Base-by-base conservation (phyloP, 2,888 invertebrate species). In the Mamestra brassicae region DNA sequence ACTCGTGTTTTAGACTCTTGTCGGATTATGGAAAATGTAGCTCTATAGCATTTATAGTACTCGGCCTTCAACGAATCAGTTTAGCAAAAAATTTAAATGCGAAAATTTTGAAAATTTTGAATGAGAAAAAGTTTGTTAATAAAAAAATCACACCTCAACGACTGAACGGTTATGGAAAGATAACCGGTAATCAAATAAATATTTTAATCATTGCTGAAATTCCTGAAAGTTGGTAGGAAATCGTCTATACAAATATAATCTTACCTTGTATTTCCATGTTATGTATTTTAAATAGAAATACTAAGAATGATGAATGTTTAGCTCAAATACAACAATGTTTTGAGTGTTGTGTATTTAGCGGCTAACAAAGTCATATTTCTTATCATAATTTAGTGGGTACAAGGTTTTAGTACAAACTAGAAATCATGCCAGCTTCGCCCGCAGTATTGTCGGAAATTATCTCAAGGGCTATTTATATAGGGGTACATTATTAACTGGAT, bases 241-340 rank as follows among this genome's bases (percentile, higher is more conserved):
- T 13, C 13, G 15, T 52, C 11, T 57, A 6, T 17, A 26, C 17
- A 55, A 52, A 47, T 11, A 69, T 26, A 47, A 42, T 36, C 57
- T 15, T 17, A 36, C 2, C 4, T 36, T 10, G 4, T 7, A 60
- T 83, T 78, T 74, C 81, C 76, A 76, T 73, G 61, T 81, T 80
- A 63, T 61, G 50, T 10, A 69, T 36, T 75, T 38, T 50, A 77
- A 26, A 82, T 76, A 73, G 62, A 68, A 61, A 63, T 83, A 74
- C 74, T 72, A 54, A 50, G 80, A 76, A 83, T 7, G 1, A 36
- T 58, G 13, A 26, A 7, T 70, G 17, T 70, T 55, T 67, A 38
- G n/a, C 42, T 63, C 2, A 11, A 52, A 71, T 26, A 78, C 76
- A 78, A 84, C 80, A 82, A 64, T 78, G 84, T 84, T 71, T 57